These are phyloP conservation scores for Acrobasis consociella DNA, from an alignment of 2,888 invertebrate species.

Conservation along the genomic window DNA sequence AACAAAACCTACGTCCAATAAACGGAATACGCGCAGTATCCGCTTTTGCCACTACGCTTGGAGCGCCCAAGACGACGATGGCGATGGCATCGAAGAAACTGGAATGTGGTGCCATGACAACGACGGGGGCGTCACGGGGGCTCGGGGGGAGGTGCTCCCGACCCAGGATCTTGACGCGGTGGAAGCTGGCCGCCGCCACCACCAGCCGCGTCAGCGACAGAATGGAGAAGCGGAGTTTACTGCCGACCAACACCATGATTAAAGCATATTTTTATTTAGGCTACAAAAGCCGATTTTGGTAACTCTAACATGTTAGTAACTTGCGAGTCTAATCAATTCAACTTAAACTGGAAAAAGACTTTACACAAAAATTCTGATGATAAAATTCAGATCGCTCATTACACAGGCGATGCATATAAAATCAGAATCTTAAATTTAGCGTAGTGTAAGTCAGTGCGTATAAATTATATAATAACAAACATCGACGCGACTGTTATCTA, in stretches of 20 bases:
- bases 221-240: conserved; percentile 85
- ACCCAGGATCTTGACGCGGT: conserved; percentile 90
- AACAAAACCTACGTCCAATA: conserved; percentile 91
- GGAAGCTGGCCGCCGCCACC: conserved; percentile 92
- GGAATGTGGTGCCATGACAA: conserved; percentile 95
- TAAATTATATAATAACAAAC: no score
- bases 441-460: no score
- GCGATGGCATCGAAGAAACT: conserved; percentile 94
- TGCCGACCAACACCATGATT: conserved; percentile 48
- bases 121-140: conserved; percentile 89
- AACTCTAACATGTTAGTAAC: no score
- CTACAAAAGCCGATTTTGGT: no score
- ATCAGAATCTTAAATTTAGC: no score
- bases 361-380: no score
- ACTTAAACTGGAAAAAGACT: no score
- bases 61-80: conserved; percentile 91
- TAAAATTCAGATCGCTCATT: no score
- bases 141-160: conserved; percentile 71
- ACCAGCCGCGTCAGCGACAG: conserved; percentile 88
- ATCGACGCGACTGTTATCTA: no score
- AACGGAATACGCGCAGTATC: conserved; percentile 92
- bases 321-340: no score
- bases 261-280: not conserved
- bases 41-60: conserved; percentile 94
- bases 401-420: no score